These are phyloP conservation scores for Molorchus minor DNA, from an alignment of 2,888 invertebrate species.

Conservation along the genomic window DNA sequence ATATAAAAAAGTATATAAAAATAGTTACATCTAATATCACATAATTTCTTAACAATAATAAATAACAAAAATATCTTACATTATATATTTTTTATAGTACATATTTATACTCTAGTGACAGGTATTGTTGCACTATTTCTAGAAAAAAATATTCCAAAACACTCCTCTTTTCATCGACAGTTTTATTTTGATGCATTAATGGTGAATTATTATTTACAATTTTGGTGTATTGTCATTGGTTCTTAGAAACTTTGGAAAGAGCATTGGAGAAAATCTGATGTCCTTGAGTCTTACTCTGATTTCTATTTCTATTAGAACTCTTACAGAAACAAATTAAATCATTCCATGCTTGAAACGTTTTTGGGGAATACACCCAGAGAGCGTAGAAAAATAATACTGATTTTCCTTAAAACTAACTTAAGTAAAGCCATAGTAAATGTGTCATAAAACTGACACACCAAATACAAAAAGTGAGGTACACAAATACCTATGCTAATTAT, in stretches of 20 bases:
- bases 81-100: no score
- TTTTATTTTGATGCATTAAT: conserved; percentile 23
- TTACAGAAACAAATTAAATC: conserved; percentile 47
- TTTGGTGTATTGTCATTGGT: conserved; percentile 19
- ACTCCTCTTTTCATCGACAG: conserved; percentile 34
- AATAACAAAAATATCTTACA: conserved; percentile 22
- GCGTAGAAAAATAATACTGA: conserved; percentile 54
- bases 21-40: conserved; percentile 20
- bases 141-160: conserved; percentile 40
- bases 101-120: conserved; percentile 37
- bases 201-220: conserved; percentile 11
- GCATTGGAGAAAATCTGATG: conserved; percentile 22
- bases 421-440: conserved; percentile 50
- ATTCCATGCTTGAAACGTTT: conserved; percentile 57
- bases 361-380: conserved; percentile 57
- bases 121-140: conserved; percentile 36
- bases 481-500: conserved; percentile 82
- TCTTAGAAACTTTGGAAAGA: conserved; percentile 34
- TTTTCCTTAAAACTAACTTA: conserved; percentile 50
- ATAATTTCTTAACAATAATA: conserved; percentile 11
- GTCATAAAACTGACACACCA: conserved; percentile 67
- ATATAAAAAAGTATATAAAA: conserved; percentile 25
- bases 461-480: conserved; percentile 74
- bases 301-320: conserved; percentile 28
- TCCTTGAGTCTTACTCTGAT: conserved; percentile 23